phyloP scores from a whole-genome alignment of 2,113 vertebrate species.

The Anguilla japonica region DNA sequence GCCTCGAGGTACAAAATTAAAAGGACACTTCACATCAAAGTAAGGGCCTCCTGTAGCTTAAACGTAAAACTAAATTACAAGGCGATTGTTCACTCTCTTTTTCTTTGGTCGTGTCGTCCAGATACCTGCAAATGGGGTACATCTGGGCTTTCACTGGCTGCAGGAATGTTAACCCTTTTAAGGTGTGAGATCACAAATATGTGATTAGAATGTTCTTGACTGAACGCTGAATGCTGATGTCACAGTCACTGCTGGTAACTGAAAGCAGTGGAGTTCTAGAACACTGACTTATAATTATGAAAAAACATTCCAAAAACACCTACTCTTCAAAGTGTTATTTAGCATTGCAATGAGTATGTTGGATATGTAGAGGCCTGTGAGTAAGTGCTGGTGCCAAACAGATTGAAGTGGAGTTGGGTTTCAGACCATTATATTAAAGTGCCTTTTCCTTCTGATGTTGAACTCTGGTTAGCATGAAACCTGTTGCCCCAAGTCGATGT shows the following conservation, averaged over 20 bases:
- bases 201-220: too few relatives aligned
- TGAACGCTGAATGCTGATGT: too few relatives aligned
- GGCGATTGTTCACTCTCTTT: slow-evolving; percentile 54
- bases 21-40: slow-evolving; percentile 62
- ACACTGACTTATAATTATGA: too few relatives aligned
- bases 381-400: neutral
- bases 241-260: too few relatives aligned
- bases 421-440: neutral
- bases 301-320: too few relatives aligned
- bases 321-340: slow-evolving; percentile 21
- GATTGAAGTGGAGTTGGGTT: neutral
- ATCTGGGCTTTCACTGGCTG: slow-evolving; percentile 55
- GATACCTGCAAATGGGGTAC: slow-evolving; percentile 53
- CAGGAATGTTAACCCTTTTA: slow-evolving; percentile 37
- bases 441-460: neutral
- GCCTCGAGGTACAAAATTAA: slow-evolving; percentile 47
- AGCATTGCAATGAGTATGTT: slow-evolving; percentile 19
- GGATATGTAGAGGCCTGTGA: neutral
- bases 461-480: neutral
- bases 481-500: neutral
- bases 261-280: too few relatives aligned
- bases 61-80: slow-evolving; percentile 63
- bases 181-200: too few relatives aligned
- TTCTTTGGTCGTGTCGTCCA: slow-evolving; percentile 53
- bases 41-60: slow-evolving; percentile 35